phyloP scores from a whole-genome alignment of 2,888 invertebrate species.

The Caenorhabditis sulstoni region DNA sequence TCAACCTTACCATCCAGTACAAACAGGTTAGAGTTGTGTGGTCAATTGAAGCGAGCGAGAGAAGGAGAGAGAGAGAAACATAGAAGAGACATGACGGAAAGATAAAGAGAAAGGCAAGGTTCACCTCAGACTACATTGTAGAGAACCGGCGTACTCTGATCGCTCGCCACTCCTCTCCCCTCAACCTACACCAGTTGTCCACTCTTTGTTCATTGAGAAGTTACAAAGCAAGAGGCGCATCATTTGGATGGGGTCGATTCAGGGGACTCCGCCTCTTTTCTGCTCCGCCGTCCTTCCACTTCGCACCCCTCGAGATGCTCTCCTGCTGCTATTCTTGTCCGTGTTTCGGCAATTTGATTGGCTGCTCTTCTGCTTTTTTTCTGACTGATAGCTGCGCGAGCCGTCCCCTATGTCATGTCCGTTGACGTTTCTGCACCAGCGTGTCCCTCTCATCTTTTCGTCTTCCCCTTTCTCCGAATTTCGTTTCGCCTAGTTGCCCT shows the following conservation, averaged over 20 bases:
- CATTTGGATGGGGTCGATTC: conserved; percentile 16
- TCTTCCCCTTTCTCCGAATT: conserved; percentile 22
- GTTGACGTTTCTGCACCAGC: conserved; percentile 34
- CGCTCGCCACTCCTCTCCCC: conserved; percentile 23
- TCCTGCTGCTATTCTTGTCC: conserved; percentile 2
- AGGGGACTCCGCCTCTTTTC: conserved; percentile 11
- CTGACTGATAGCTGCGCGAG: conserved; percentile 38
- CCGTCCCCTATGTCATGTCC: conserved; percentile 41
- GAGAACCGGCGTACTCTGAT: conserved; percentile 52
- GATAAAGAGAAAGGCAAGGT: conserved; percentile 32
- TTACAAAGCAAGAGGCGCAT: conserved; percentile 28
- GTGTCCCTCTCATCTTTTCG: conserved; percentile 28
- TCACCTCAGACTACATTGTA: conserved; percentile 43
- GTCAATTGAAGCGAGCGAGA: conserved; percentile 1
- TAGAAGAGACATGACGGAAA: no score
- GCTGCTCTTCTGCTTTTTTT: conserved; percentile 57
- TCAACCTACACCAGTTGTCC: conserved; percentile 40
- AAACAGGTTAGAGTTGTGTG: conserved; percentile 17
- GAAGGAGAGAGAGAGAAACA: background rate
- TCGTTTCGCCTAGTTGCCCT: conserved; percentile 37
- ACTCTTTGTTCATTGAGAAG: background rate
- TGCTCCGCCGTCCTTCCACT: conserved; percentile 1
- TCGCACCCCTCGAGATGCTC: conserved; percentile 7
- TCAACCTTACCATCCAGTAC: background rate
- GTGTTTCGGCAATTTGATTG: conserved; percentile 52